Evolutionary conservation across 2,888 invertebrate species (phyloP).

Genomic region (Platynereis dumerilii): DNA sequence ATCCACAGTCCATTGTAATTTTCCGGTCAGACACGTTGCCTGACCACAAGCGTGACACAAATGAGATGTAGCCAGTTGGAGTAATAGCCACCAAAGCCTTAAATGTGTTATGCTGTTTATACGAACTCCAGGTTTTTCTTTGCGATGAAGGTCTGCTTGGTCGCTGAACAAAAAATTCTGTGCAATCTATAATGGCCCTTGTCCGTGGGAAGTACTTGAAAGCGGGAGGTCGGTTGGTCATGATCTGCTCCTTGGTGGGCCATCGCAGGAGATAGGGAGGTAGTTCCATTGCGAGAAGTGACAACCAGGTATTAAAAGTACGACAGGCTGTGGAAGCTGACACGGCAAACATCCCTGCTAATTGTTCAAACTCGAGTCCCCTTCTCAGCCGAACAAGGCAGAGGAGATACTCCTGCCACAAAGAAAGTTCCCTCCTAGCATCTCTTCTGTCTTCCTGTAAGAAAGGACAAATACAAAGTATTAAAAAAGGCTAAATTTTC

Average conservation of each 20-base stretch:
- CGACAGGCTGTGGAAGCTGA: no score
- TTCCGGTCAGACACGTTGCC: slow-evolving; percentile 2
- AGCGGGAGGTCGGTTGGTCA: not conserved
- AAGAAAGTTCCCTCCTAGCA: no score
- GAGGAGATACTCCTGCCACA: no score
- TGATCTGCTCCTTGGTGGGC: not conserved
- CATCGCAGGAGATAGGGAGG: not conserved
- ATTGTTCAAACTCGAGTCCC: no score
- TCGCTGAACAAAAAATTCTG: not conserved
- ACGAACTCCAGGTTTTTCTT: not conserved
- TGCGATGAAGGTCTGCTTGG: not conserved
- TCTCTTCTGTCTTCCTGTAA: no score
- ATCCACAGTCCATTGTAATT: slow-evolving; percentile 3
- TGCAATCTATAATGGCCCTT: slow-evolving; percentile 2
- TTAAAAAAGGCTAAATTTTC: no score
- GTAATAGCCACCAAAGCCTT: slow-evolving; percentile 6
- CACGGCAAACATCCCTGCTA: no score
- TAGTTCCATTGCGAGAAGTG: not conserved
- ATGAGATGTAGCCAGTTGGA: slow-evolving; percentile 8
- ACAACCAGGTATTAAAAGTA: not conserved
- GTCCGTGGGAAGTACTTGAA: slow-evolving; percentile 1
- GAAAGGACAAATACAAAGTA: no score
- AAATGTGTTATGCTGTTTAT: slow-evolving; percentile 11
- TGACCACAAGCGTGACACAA: not conserved
- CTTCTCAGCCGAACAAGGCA: no score